These are phyloP conservation scores for Nephila pilipes DNA, from an alignment of 1,140 invertebrate genomes.

Conservation along the genomic window DNA sequence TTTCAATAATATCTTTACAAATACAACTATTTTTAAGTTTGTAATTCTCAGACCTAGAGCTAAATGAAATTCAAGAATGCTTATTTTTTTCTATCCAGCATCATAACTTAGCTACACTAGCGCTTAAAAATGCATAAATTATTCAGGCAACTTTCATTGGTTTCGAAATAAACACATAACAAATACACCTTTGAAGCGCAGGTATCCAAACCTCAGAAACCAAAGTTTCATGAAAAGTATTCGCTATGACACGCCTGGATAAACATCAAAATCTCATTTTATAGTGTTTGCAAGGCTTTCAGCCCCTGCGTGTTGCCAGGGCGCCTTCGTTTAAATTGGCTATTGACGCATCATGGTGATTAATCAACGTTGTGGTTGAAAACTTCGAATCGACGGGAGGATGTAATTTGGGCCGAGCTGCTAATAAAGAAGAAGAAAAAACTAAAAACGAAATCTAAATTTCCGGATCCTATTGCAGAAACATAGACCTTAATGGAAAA, in stretches of 20 bases:
- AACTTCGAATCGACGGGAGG: background rate
- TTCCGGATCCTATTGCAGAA: slow-evolving; percentile 22
- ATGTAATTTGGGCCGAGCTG: slow-evolving; percentile 1
- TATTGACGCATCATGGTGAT: slow-evolving; percentile 49
- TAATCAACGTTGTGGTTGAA: slow-evolving; percentile 39
- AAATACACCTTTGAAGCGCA: background rate
- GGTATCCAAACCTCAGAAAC: background rate
- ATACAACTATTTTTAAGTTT: too few relatives aligned
- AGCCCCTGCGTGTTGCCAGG: background rate
- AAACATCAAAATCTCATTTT: slow-evolving; percentile 54
- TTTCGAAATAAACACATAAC: background rate
- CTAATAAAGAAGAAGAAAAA: background rate
- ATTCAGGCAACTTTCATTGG: background rate
- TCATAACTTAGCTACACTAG: too few relatives aligned
- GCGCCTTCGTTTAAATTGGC: slow-evolving; percentile 28
- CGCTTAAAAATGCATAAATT: background rate
- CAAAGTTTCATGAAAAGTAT: background rate
- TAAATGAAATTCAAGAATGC: too few relatives aligned
- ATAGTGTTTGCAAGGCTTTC: background rate
- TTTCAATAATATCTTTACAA: too few relatives aligned
- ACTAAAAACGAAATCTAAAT: slow-evolving; percentile 37
- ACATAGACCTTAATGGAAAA: slow-evolving; percentile 48
- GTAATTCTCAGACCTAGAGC: too few relatives aligned
- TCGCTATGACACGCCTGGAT: background rate
- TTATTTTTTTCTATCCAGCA: too few relatives aligned